Evolutionary conservation across 2,113 vertebrate species (phyloP).

Genomic region (Cranoglanis bouderius): DNA sequence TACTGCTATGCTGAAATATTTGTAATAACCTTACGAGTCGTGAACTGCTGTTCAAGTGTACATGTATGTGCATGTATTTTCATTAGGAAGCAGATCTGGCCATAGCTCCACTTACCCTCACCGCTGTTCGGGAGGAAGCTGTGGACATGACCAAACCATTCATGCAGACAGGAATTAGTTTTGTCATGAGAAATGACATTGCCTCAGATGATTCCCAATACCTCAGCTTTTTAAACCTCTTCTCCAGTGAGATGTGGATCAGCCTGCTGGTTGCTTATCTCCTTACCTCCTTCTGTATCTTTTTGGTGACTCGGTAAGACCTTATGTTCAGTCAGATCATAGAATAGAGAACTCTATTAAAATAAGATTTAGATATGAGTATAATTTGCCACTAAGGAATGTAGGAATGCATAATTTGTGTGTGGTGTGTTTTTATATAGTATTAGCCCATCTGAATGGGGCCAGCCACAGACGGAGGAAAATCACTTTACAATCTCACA

Average conservation of each 20-base stretch:
- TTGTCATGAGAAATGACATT: slow-evolving; percentile 75
- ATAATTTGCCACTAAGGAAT: background rate
- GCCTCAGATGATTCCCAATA: slow-evolving; percentile 63
- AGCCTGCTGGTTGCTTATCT: slow-evolving; percentile 81
- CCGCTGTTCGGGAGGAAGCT: slow-evolving; percentile 70
- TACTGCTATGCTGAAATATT: background rate
- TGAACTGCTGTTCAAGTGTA: background rate
- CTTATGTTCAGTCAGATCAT: background rate
- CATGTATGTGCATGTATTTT: slow-evolving; percentile 23
- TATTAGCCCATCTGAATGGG: slow-evolving; percentile 86
- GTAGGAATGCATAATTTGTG: background rate
- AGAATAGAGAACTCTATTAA: background rate
- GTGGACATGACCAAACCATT: slow-evolving; percentile 85
- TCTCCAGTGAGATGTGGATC: slow-evolving; percentile 84
- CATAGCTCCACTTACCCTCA: slow-evolving; percentile 82
- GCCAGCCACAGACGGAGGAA: slow-evolving; percentile 73
- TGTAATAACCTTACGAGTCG: background rate
- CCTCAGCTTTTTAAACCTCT: slow-evolving; percentile 81
- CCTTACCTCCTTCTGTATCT: slow-evolving; percentile 81
- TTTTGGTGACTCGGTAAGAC: slow-evolving; percentile 80
- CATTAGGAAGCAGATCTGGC: slow-evolving; percentile 84
- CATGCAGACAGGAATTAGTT: slow-evolving; percentile 84
- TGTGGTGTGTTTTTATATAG: slow-evolving; percentile 59
- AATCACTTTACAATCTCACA: slow-evolving; percentile 81
- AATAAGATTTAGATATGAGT: background rate